Conservation (phyloP, 2,888 invertebrate species). For the Rhingia rostrata region DNA sequence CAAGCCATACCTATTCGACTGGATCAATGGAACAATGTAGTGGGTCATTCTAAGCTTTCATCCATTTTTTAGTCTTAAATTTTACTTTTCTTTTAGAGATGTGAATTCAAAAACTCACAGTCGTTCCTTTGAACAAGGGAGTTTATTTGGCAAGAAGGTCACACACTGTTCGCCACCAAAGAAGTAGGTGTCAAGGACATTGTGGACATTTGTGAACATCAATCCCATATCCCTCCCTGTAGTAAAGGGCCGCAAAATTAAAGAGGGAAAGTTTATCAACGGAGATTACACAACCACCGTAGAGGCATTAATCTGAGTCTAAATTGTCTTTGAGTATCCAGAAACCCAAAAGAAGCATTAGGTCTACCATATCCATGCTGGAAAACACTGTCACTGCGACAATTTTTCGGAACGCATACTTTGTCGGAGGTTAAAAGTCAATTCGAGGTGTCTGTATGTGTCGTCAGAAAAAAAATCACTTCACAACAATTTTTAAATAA, state of each 20-base stretch:
- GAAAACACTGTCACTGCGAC: slow-evolving; percentile 98
- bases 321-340: slow-evolving; percentile 96
- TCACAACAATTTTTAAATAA: no score
- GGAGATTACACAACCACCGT: slow-evolving; percentile 98
- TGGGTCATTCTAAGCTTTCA: slow-evolving; percentile 83
- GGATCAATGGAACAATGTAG: slow-evolving; percentile 99
- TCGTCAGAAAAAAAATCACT: no score
- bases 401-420: no score
- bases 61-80: not conserved
- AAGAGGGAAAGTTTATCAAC: slow-evolving; percentile 99
- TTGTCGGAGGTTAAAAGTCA: no score
- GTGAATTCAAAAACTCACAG: slow-evolving; percentile 99
- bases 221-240: slow-evolving; percentile 97
- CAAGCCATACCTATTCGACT: slow-evolving; percentile 97
- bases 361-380: slow-evolving; percentile 98
- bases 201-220: slow-evolving; percentile 93
- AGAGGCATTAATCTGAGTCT: slow-evolving; percentile 97
- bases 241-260: slow-evolving; percentile 96
- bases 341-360: slow-evolving; percentile 93
- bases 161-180: slow-evolving; percentile 94
- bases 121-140: slow-evolving; percentile 98
- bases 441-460: no score
- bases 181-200: slow-evolving; percentile 96
- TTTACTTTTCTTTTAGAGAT: slow-evolving; percentile 87
- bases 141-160: slow-evolving; percentile 99